Conservation (phyloP, 2,113 vertebrate genomes). For the Trematomus loennbergii region DNA sequence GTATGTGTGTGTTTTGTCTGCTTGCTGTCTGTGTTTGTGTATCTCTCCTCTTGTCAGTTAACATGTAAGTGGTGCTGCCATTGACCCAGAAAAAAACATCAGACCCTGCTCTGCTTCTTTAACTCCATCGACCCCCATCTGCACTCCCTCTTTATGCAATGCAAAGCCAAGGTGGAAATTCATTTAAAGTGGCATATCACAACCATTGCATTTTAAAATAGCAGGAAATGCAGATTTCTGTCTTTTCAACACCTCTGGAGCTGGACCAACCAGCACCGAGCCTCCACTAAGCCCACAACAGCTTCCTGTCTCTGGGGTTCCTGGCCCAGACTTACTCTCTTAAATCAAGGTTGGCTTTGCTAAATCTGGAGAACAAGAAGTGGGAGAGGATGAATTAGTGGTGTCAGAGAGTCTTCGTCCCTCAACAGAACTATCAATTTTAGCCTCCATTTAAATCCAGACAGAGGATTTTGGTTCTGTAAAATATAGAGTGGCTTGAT, state of each 20-base stretch:
- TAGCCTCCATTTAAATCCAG: not conserved
- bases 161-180: not conserved
- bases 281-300: slow-evolving; percentile 19
- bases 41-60: not conserved
- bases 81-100: slow-evolving; percentile 31
- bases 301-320: slow-evolving; percentile 25
- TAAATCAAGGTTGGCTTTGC: slow-evolving; percentile 23
- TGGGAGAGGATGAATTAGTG: slow-evolving; percentile 22
- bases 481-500: not conserved
- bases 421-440: slow-evolving; percentile 17
- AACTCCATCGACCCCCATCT: not conserved
- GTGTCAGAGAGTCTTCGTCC: slow-evolving; percentile 6
- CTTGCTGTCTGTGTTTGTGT: slow-evolving; percentile 15
- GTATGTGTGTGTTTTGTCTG: not conserved
- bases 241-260: slow-evolving; percentile 5
- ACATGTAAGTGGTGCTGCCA: slow-evolving; percentile 23
- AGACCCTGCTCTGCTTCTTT: not conserved
- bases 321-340: slow-evolving; percentile 1
- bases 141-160: not conserved
- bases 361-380: slow-evolving; percentile 33
- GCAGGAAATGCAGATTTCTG: not conserved
- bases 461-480: slow-evolving; percentile 1
- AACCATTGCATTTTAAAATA: not conserved
- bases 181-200: not conserved
- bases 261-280: slow-evolving; percentile 2